Conservation (phyloP, 2,888 invertebrate species). For the Unio delphinus region DNA sequence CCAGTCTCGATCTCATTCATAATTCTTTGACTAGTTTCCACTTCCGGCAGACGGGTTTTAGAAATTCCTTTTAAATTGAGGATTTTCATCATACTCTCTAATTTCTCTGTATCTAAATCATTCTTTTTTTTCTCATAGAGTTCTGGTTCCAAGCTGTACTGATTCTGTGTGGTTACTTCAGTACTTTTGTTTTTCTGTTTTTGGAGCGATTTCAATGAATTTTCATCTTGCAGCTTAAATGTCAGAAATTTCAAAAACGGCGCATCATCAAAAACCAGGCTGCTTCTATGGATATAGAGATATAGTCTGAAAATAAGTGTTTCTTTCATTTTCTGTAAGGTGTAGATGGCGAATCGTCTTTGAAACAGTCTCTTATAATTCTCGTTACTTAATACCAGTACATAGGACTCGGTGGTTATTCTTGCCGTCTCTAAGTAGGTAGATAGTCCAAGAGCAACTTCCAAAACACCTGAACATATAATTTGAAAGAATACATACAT, state of each 20-base stretch:
- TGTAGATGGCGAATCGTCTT: constrained; percentile 39
- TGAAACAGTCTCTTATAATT: constrained; percentile 54
- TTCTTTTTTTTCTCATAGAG: constrained; percentile 13
- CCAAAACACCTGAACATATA: constrained; percentile 43
- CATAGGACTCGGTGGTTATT: constrained; percentile 48
- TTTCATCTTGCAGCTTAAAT: constrained; percentile 48
- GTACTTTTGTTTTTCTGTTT: constrained; percentile 28
- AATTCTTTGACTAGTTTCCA: constrained; percentile 34
- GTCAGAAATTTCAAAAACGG: constrained; percentile 56
- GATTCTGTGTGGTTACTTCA: constrained; percentile 1
- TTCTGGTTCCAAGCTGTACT: neutral
- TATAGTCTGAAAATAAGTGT: constrained; percentile 47
- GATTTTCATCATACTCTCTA: constrained; percentile 39
- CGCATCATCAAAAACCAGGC: constrained; percentile 27
- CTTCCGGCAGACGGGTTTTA: constrained; percentile 29
- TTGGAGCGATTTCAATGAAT: constrained; percentile 30
- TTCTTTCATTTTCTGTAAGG: constrained; percentile 44
- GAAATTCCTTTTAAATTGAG: constrained; percentile 29
- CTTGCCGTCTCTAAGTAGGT: constrained; percentile 50
- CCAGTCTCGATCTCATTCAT: constrained; percentile 38
- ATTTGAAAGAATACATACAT: constrained; percentile 1
- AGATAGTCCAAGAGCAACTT: constrained; percentile 46
- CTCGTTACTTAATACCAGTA: constrained; percentile 46
- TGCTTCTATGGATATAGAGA: constrained; percentile 52
- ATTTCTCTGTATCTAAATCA: constrained; percentile 27